Conservation (phyloP, 2,888 invertebrate genomes). For the Caenorhabditis macrosperma region DNA sequence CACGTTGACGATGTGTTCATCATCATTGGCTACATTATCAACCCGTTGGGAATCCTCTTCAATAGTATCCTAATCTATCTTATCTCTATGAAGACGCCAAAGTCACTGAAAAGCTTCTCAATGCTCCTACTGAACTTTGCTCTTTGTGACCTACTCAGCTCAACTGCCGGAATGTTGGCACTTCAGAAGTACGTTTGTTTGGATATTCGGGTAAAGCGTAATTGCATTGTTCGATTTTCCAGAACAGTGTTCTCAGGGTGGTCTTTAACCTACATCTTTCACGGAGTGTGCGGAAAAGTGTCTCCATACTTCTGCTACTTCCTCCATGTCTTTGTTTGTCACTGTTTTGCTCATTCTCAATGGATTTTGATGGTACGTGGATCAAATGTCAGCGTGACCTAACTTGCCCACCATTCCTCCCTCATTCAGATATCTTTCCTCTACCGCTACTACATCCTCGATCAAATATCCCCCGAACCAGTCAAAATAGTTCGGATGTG, state of each 20-base stretch:
- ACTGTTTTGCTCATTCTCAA: slow-evolving; percentile 44
- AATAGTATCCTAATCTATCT: slow-evolving; percentile 30
- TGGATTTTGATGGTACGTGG: slow-evolving; percentile 36
- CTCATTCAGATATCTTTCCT: slow-evolving; percentile 21
- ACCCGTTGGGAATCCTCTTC: slow-evolving; percentile 33
- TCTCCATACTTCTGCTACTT: slow-evolving; percentile 45
- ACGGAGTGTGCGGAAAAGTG: slow-evolving; percentile 20
- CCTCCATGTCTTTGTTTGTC: slow-evolving; percentile 37
- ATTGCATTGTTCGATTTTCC: too few relatives aligned
- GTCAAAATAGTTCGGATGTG: slow-evolving; percentile 19
- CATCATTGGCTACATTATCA: slow-evolving; percentile 30
- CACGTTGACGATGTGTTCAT: slow-evolving; percentile 25
- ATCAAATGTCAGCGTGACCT: too few relatives aligned
- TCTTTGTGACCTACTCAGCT: slow-evolving; percentile 38
- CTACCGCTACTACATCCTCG: slow-evolving; percentile 37
- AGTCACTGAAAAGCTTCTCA: slow-evolving; percentile 20
- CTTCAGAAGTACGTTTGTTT: slow-evolving; percentile 31
- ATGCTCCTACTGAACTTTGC: slow-evolving; percentile 41
- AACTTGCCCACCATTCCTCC: too few relatives aligned
- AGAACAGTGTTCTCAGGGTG: slow-evolving; percentile 42
- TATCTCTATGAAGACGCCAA: slow-evolving; percentile 25
- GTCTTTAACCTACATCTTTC: slow-evolving; percentile 41
- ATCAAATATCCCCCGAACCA: slow-evolving; percentile 16
- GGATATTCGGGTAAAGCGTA: too few relatives aligned
- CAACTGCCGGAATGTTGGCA: slow-evolving; percentile 23